These are phyloP conservation scores for Elaphurus davidianus DNA, from an alignment of 2,113 vertebrate genomes.

Conservation along the genomic window DNA sequence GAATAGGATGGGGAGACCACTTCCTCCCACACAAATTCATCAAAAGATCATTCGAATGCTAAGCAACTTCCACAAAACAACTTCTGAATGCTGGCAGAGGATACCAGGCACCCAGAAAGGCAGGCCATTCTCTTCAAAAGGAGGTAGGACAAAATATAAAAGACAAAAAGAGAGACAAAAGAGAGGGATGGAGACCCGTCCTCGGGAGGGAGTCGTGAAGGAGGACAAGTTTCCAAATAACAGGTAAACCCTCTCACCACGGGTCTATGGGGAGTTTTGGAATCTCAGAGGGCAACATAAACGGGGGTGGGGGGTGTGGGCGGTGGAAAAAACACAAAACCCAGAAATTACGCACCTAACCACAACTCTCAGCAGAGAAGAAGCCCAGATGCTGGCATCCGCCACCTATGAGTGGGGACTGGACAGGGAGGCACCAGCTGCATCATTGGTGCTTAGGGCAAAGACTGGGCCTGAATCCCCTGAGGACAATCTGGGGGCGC, in stretches of 20 bases:
- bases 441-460: background rate
- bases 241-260: fast-evolving
- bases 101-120: background rate
- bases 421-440: fast-evolving
- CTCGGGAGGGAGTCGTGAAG: background rate
- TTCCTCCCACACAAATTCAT: background rate
- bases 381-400: fast-evolving
- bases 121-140: background rate
- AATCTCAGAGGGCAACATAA: background rate
- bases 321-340: background rate
- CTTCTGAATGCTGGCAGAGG: background rate
- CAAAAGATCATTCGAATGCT: background rate
- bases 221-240: background rate
- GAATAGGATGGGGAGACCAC: background rate
- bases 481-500: background rate
- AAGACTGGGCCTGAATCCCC: background rate
- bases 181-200: background rate
- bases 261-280: background rate
- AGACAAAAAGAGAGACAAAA: background rate
- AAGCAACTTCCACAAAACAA: background rate
- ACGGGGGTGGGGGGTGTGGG: fast-evolving
- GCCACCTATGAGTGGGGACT: fast-evolving
- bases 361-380: background rate
- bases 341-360: background rate
- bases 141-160: background rate